phyloP scores from a whole-genome alignment of 2,113 vertebrate genomes.

The Oriolus oriolus region DNA sequence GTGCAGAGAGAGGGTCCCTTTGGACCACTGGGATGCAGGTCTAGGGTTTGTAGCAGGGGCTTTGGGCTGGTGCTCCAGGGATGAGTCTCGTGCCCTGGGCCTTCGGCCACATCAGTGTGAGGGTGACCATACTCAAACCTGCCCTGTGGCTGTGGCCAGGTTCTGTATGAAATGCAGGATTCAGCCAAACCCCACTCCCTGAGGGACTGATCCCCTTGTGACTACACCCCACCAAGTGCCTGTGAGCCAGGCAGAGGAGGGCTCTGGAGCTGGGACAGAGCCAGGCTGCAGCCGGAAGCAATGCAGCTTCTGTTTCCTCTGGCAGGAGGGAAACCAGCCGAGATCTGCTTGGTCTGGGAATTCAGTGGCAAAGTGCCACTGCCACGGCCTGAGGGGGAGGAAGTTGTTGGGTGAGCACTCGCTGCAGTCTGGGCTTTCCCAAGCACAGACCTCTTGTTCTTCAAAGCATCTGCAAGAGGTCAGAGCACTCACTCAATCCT shows the following conservation, averaged over 20 bases:
- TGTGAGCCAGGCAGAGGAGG: neutral
- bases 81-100: neutral
- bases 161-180: neutral
- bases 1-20: neutral
- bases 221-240: accelerated
- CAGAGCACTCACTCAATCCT: neutral
- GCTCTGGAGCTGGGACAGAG: neutral
- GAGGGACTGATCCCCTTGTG: neutral
- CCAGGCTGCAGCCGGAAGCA: neutral
- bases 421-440: neutral
- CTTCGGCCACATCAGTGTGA: accelerated
- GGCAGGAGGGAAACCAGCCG: neutral
- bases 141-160: accelerated
- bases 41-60: neutral
- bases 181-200: neutral
- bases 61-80: neutral
- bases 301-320: neutral
- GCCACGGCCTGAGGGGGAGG: neutral
- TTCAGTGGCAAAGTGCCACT: neutral
- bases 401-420: accelerated
- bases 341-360: neutral
- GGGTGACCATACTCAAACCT: neutral
- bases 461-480: neutral
- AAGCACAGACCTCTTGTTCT: neutral
- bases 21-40: neutral